A percentile compares a stretch with the other conserved stretches of the same genome.
Evolutionary conservation across 2,888 invertebrate species (phyloP).

Genomic region (Abrostola triplasia): DNA sequence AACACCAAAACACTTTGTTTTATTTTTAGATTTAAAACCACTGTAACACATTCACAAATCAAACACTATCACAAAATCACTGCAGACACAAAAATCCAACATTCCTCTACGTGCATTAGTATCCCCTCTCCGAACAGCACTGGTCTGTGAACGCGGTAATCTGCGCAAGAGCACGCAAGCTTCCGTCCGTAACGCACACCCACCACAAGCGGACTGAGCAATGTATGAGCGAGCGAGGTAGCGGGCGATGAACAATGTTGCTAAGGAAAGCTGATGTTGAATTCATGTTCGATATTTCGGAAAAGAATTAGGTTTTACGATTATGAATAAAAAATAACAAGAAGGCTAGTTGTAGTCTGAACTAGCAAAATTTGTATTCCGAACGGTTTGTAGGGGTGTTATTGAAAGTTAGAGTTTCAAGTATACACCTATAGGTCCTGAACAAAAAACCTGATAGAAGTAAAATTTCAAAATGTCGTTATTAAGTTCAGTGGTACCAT

Average conservation of each 20-base stretch:
- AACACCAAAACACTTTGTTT: neutral
- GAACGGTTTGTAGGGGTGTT: no score
- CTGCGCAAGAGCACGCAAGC: slow-evolving; percentile 74
- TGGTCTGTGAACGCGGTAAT: slow-evolving; percentile 64
- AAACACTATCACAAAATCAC: slow-evolving; percentile 45
- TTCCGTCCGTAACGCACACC: slow-evolving; percentile 73
- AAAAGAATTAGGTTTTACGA: no score
- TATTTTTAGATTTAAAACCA: slow-evolving; percentile 2
- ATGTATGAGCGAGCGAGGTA: slow-evolving; percentile 56
- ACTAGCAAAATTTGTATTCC: no score
- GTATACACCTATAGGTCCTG: no score
- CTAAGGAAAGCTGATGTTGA: slow-evolving; percentile 14
- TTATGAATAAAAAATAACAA: no score
- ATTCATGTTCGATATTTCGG: no score
- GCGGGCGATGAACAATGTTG: slow-evolving; percentile 36
- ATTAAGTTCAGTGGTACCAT: no score
- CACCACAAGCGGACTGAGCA: slow-evolving; percentile 59
- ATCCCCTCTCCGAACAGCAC: slow-evolving; percentile 52
- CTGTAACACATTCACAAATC: slow-evolving; percentile 40
- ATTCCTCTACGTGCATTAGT: slow-evolving; percentile 38
- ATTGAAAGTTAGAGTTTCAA: no score
- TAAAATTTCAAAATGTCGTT: no score
- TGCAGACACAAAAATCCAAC: slow-evolving; percentile 35
- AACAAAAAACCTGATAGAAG: no score
- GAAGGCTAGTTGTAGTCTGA: no score